Conservation (phyloP, 2,797 vertebrate genomes). For the Oceanodroma leucorhoa region DNA sequence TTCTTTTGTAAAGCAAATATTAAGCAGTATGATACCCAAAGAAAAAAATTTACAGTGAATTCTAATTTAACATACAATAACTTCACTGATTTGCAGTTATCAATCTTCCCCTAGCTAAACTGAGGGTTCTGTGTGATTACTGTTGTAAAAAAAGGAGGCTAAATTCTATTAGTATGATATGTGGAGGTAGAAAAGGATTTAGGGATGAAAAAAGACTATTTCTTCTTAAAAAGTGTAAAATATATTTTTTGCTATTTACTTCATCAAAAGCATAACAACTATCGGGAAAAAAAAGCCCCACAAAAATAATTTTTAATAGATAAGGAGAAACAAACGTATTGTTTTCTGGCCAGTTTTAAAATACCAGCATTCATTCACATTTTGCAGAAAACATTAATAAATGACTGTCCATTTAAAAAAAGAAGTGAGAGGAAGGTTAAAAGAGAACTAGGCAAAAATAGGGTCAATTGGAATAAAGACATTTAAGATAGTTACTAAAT, state of each 20-base stretch:
- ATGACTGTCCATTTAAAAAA: background rate
- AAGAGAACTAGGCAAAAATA: background rate
- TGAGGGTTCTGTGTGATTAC: background rate
- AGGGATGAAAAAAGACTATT: background rate
- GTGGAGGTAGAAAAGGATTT: background rate
- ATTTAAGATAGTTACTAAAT: background rate
- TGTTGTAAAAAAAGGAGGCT: background rate
- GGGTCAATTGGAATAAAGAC: background rate
- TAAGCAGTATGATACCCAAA: background rate
- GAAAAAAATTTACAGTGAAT: background rate
- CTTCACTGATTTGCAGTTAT: background rate
- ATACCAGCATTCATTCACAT: background rate
- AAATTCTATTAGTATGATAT: background rate
- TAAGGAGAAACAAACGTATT: background rate
- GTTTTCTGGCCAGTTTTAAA: background rate
- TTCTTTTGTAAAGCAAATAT: background rate
- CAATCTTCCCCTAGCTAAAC: background rate
- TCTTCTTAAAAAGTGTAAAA: background rate
- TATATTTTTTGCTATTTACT: background rate
- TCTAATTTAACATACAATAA: background rate
- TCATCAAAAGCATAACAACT: background rate
- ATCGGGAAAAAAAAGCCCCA: too few relatives aligned
- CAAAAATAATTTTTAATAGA: background rate
- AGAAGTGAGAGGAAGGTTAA: background rate
- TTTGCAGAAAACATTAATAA: background rate